Conservation (phyloP, 1,140 invertebrate genomes). For the Leptinotarsa undecemlineata region DNA sequence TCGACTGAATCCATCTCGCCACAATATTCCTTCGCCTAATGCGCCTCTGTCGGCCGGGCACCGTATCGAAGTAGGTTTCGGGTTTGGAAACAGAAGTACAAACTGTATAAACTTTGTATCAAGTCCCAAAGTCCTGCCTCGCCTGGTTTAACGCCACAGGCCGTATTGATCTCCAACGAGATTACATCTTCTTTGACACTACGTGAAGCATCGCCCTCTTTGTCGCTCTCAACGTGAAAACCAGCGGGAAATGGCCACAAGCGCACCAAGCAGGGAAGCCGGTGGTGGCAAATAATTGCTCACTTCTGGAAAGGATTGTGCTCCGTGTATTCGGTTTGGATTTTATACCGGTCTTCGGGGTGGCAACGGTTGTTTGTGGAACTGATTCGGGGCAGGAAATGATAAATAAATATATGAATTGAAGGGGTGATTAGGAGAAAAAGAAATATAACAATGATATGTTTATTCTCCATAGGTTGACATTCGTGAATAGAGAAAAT, state of each 20-base stretch:
- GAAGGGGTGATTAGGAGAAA: no score
- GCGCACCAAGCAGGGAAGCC: slow-evolving; percentile 11
- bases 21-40: no score
- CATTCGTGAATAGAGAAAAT: no score
- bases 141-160: slow-evolving; percentile 44
- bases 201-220: slow-evolving; percentile 31
- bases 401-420: no score
- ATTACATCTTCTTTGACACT: slow-evolving; percentile 38
- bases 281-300: slow-evolving; percentile 2
- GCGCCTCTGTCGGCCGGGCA: no score
- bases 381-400: no score
- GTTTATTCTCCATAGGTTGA: no score
- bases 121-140: slow-evolving; percentile 44
- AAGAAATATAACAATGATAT: no score
- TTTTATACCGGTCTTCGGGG: no score
- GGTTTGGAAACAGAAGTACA: slow-evolving; percentile 41
- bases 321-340: no score
- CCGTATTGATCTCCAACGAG: slow-evolving; percentile 45
- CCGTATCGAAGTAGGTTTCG: slow-evolving; percentile 24
- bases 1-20: no score
- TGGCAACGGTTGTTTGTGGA: no score
- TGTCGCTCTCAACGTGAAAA: slow-evolving; percentile 23
- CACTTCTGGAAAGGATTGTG: neutral
- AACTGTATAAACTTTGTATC: slow-evolving; percentile 44
- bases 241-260: slow-evolving; percentile 4